Base-by-base conservation (phyloP, 2,888 invertebrate species). In the Saturnia pavonia region DNA sequence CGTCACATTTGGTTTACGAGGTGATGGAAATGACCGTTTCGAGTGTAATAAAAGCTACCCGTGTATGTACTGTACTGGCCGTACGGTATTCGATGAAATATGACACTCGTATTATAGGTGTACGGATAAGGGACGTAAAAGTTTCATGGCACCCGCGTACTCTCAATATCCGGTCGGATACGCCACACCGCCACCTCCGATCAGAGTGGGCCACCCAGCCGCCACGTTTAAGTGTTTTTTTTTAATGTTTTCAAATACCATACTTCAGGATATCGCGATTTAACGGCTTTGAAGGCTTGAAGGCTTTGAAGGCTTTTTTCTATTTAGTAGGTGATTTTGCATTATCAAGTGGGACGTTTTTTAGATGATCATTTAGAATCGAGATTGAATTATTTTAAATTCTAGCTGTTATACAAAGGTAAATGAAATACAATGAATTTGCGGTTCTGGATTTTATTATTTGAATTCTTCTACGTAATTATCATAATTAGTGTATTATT, bases 91-190 rank as follows among this genome's bases (percentile, higher is more conserved):
- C 77, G 76, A 78, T 79, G 76, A 82, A 85, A 84, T 84, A 83
- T 85, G 82, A 82, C 76, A 77, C 73, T 74, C 76, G 74, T 79
- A 80, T 80, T 78, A 78, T 80, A 80, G 77, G 82, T 81, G 80
- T 77, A 79, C 78, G 82, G 85, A 78, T 80, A 80, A 78, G 80
- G 77, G 78, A 79, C 83, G 82, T 87, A 85, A 88, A 86, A 84
- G 79, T 85, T 86, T 87, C 83, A 86, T 80, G 83, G 79, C 77
- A 78, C 75, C 71, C 75, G 75, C 73, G 76, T 67, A 78, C 76
- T 79, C 77, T 80, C 82, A 81, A 83, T 83, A 81, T 81, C 83
- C 81, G 82, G 78, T 63, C 71, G 77, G 80, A 76, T 77, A 75
- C 74, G 69, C 72, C 74, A 68, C 70, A 68, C 73, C 71, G 72